Evolutionary conservation across 35 echinoderm and acorn worm species (phyloP).

Genomic region (Ptychodera flava): DNA sequence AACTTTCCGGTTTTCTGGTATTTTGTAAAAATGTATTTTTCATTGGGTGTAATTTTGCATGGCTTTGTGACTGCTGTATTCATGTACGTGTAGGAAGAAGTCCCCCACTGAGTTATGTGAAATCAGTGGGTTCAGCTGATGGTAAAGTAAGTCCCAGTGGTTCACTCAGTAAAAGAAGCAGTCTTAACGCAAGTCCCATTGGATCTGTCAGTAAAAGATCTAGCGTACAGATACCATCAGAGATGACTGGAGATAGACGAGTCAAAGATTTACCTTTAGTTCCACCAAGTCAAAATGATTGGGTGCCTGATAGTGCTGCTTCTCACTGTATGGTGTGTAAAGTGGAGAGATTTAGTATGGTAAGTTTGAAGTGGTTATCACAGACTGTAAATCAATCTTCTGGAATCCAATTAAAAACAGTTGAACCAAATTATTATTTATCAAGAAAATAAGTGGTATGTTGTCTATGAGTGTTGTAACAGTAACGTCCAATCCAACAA

Average conservation of each 20-base stretch:
- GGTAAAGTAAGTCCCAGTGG: background rate
- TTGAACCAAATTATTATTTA: too few species aligned
- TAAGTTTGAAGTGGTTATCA: slow-evolving; percentile 37
- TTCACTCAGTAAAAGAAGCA: background rate
- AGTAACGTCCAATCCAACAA: too few species aligned
- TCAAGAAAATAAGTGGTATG: too few species aligned
- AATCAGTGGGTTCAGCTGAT: background rate
- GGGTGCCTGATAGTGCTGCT: slow-evolving; percentile 72
- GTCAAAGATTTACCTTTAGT: background rate
- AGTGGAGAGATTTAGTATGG: slow-evolving; percentile 83
- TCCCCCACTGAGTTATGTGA: background rate
- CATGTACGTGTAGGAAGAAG: too few species aligned
- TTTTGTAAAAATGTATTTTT: too few species aligned
- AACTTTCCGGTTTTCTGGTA: too few species aligned
- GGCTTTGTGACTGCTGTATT: too few species aligned
- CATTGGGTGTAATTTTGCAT: too few species aligned
- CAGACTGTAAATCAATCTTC: too few species aligned
- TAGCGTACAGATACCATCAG: too few species aligned
- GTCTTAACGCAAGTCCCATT: background rate
- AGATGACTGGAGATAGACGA: background rate
- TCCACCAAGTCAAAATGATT: slow-evolving; percentile 77
- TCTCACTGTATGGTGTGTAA: slow-evolving; percentile 88
- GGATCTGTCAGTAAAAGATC: background rate
- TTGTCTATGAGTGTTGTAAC: too few species aligned
- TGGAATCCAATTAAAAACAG: too few species aligned